phyloP scores from a whole-genome alignment of 1,140 invertebrate genomes.

The Asobara japonica region DNA sequence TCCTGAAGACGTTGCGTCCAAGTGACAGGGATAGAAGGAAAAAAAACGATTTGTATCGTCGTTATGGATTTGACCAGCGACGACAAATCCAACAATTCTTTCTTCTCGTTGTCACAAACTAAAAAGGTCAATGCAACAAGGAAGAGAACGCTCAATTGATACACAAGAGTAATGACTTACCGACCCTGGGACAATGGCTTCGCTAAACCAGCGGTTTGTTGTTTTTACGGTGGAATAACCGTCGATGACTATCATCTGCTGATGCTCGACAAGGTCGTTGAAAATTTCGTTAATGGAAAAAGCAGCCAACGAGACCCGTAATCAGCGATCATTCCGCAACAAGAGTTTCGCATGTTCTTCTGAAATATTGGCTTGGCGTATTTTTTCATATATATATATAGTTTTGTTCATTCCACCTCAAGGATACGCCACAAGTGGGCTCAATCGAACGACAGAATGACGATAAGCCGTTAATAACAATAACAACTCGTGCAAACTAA shows the following conservation, averaged over 20 bases:
- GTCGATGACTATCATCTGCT: neutral
- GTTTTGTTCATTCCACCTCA: neutral
- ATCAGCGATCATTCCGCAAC: neutral
- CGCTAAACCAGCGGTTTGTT: neutral
- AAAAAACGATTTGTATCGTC: too few relatives aligned
- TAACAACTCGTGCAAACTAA: conserved; percentile 9
- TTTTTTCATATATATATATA: too few relatives aligned
- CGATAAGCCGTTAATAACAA: too few relatives aligned
- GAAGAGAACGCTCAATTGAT: neutral
- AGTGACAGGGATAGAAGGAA: too few relatives aligned
- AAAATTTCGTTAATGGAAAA: neutral
- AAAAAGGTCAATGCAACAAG: neutral
- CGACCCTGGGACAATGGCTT: neutral
- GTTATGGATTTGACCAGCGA: too few relatives aligned
- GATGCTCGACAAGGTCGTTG: neutral
- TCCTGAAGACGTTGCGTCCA: too few relatives aligned
- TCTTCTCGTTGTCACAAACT: too few relatives aligned
- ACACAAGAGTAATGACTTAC: neutral
- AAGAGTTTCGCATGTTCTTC: neutral
- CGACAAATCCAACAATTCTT: too few relatives aligned
- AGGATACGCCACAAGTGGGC: neutral
- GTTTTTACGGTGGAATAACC: neutral
- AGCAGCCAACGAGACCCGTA: neutral
- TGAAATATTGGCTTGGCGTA: neutral
- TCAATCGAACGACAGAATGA: too few relatives aligned